Percentiles rank a stretch among this genome's conserved stretches.
phyloP scores from a whole-genome alignment of 2,888 invertebrate genomes.

The Elegia similella region DNA sequence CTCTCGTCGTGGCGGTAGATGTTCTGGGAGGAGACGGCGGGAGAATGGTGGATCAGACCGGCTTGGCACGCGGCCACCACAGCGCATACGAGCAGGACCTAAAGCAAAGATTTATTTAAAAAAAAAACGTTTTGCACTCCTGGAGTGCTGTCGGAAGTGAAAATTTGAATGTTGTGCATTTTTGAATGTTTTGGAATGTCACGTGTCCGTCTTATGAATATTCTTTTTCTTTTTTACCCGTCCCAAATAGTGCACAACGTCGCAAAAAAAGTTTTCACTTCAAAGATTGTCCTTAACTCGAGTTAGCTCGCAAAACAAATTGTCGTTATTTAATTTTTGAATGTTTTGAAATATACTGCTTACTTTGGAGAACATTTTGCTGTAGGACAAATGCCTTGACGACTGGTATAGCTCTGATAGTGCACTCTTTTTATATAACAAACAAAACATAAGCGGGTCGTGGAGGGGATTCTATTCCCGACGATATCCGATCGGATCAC shows the following conservation, averaged over 20 bases:
- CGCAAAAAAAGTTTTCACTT: too few relatives aligned
- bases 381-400: slow-evolving; percentile 65
- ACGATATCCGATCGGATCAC: slow-evolving; percentile 75
- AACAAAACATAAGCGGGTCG: slow-evolving; percentile 65
- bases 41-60: slow-evolving; percentile 66
- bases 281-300: neutral
- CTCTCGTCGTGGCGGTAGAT: slow-evolving; percentile 66
- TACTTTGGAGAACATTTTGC: slow-evolving; percentile 79
- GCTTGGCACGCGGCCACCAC: slow-evolving; percentile 64
- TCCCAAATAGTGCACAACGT: too few relatives aligned
- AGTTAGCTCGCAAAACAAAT: slow-evolving; percentile 8
- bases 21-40: slow-evolving; percentile 75
- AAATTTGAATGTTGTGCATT: too few relatives aligned
- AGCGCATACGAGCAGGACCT: slow-evolving; percentile 62
- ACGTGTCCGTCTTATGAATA: too few relatives aligned
- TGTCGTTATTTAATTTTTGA: slow-evolving; percentile 41
- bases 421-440: slow-evolving; percentile 78
- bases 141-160: too few relatives aligned
- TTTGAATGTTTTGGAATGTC: too few relatives aligned
- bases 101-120: slow-evolving; percentile 23
- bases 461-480: slow-evolving; percentile 72
- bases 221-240: too few relatives aligned
- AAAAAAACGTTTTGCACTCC: slow-evolving; percentile 7
- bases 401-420: slow-evolving; percentile 69
- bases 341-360: slow-evolving; percentile 46